A percentile compares a stretch with the other conserved stretches of the same genome.
Conservation (phyloP, 2,888 invertebrate genomes). For the Priocnemis perturbator region DNA sequence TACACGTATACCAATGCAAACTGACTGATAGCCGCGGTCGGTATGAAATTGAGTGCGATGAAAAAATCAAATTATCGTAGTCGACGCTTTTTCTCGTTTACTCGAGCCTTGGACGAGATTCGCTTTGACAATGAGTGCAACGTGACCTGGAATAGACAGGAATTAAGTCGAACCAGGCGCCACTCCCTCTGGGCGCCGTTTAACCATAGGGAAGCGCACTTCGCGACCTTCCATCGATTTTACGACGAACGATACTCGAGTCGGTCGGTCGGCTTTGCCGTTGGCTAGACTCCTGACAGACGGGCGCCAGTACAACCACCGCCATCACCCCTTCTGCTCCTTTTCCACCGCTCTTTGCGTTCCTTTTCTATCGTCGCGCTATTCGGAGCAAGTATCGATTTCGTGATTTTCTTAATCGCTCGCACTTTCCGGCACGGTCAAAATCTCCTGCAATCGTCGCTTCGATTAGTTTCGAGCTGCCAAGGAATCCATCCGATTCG, state of each 20-base stretch:
- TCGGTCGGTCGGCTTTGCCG: constrained; percentile 22
- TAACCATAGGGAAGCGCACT: constrained; percentile 25
- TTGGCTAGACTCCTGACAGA: constrained; percentile 39
- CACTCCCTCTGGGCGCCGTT: constrained; percentile 39
- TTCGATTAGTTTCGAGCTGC: too few relatives aligned
- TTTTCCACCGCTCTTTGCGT: too few relatives aligned
- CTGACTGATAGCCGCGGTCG: constrained; percentile 13
- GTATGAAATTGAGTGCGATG: constrained; percentile 29
- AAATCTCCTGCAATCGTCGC: too few relatives aligned
- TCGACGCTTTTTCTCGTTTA: not conserved
- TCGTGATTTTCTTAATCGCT: constrained; percentile 21
- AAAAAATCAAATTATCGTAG: constrained; percentile 26
- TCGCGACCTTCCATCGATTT: constrained; percentile 49
- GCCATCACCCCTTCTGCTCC: constrained; percentile 20
- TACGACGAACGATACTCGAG: constrained; percentile 29
- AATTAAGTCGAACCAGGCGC: constrained; percentile 19
- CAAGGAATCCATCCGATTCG: too few relatives aligned
- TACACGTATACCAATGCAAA: too few relatives aligned
- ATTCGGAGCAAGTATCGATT: constrained; percentile 57
- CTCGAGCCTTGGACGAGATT: too few relatives aligned
- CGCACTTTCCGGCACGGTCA: too few relatives aligned
- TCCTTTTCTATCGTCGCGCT: too few relatives aligned
- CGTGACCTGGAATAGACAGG: constrained; percentile 12
- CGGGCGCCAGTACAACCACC: constrained; percentile 37
- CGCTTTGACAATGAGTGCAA: constrained; percentile 5